Evolutionary conservation across 2,797 vertebrate genomes (phyloP).

Genomic region (Okamejei kenojei): DNA sequence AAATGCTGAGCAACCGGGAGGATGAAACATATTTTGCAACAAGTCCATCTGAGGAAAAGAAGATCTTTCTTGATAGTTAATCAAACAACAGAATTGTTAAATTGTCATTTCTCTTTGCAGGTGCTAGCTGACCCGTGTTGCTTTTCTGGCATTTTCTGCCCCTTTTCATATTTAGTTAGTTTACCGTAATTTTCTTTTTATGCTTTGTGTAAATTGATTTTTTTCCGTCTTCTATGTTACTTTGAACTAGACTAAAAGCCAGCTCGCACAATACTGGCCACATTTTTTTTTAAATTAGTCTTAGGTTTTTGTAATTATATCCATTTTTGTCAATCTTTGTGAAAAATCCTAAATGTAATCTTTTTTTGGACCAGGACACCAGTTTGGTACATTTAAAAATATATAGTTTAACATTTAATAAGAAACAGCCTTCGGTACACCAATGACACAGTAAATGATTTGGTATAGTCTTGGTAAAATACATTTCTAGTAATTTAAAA

Average conservation of each 20-base stretch:
- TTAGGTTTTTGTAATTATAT: background rate
- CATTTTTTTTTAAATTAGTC: background rate
- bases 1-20: too few species aligned
- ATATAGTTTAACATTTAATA: background rate
- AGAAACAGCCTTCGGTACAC: background rate
- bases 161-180: background rate
- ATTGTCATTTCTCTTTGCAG: background rate
- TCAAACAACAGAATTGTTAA: background rate
- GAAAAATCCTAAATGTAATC: background rate
- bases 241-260: background rate
- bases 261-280: too few species aligned
- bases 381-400: background rate
- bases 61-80: background rate
- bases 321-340: background rate
- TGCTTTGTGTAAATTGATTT: background rate
- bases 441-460: background rate
- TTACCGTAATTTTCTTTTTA: background rate
- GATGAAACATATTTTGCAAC: background rate
- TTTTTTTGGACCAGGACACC: background rate
- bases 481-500: background rate
- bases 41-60: background rate
- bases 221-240: too few species aligned
- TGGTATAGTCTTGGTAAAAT: background rate
- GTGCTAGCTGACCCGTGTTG: background rate
- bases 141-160: background rate